A percentile compares a stretch with the other conserved stretches of the same genome.
These are phyloP conservation scores for Eidolon dupreanum DNA, from an alignment of 2,797 vertebrate species.

Conservation along the genomic window DNA sequence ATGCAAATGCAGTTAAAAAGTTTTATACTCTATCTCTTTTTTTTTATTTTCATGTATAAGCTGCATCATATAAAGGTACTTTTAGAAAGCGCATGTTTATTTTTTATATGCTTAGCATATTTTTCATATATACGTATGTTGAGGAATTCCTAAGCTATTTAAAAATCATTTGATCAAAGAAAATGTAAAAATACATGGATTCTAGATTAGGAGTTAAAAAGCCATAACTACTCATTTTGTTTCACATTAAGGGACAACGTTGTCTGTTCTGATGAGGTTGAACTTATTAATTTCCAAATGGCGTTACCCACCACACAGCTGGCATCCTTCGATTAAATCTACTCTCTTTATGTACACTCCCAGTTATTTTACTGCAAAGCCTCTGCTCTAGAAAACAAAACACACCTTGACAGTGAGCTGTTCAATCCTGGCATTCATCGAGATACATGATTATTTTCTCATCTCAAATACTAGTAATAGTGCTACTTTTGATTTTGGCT, in stretches of 20 bases:
- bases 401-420: not conserved
- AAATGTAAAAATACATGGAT: not conserved
- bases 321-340: not conserved
- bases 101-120: not conserved
- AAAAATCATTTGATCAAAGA: not conserved
- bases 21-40: constrained; percentile 16
- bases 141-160: not conserved
- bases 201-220: not conserved
- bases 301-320: not conserved
- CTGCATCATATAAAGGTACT: constrained; percentile 57
- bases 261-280: not conserved
- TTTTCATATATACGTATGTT: not conserved
- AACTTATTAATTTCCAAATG: not conserved
- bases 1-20: constrained; percentile 64
- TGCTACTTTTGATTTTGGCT: not conserved
- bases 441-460: not conserved
- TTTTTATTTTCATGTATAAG: constrained; percentile 41
- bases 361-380: not conserved
- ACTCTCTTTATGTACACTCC: not conserved
- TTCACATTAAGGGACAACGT: not conserved
- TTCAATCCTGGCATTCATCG: not conserved
- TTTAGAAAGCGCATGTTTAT: not conserved
- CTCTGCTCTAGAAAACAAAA: not conserved
- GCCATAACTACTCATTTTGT: not conserved
- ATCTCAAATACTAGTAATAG: not conserved